phyloP scores from a whole-genome alignment of 2,888 invertebrate species.

The Leptogaster cylindrica region DNA sequence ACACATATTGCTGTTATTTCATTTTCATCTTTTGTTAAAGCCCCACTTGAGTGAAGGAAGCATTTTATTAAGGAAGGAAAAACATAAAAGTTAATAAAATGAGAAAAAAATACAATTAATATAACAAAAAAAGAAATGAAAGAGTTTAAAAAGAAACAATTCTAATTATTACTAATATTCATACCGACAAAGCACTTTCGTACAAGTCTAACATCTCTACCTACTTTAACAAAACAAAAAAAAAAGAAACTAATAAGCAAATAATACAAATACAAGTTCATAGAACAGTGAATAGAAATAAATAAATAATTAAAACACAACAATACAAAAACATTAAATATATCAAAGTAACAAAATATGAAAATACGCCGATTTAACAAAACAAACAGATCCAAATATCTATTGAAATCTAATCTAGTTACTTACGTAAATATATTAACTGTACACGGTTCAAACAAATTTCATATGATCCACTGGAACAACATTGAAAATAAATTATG shows the following conservation, averaged over 20 bases:
- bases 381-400: constrained; percentile 22
- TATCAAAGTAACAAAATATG: neutral
- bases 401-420: constrained; percentile 17
- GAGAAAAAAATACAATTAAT: no score
- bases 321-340: neutral
- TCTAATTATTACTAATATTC: constrained; percentile 2
- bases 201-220: constrained; percentile 33
- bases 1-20: constrained; percentile 1
- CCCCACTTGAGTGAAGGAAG: constrained; percentile 29
- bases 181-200: constrained; percentile 35
- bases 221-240: constrained; percentile 21
- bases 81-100: neutral
- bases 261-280: constrained; percentile 8
- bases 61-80: constrained; percentile 3
- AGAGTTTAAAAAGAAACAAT: no score
- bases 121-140: no score
- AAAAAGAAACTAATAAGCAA: neutral
- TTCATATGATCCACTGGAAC: neutral
- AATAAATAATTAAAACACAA: neutral
- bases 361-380: constrained; percentile 1
- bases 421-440: constrained; percentile 8
- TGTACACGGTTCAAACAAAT: constrained; percentile 6
- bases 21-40: constrained; percentile 8
- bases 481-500: constrained; percentile 11
- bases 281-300: constrained; percentile 1